Percentiles rank a stretch among this genome's conserved stretches.
phyloP scores from a whole-genome alignment of 2,113 vertebrate genomes.

The Numenius arquata region DNA sequence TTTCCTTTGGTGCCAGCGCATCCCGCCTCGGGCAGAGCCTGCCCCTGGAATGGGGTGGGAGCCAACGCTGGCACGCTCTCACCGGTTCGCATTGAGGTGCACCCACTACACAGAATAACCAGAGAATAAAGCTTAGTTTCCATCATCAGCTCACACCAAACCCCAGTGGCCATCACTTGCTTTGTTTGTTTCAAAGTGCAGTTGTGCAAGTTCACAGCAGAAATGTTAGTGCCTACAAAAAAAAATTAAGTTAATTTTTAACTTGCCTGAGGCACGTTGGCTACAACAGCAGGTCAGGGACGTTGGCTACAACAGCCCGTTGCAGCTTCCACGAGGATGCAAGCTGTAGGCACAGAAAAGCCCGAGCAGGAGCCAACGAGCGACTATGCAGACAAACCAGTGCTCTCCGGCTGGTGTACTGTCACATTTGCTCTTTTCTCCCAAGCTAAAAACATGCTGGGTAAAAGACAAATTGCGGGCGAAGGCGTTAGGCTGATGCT shows the following conservation, averaged over 20 bases:
- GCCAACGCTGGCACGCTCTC: no score
- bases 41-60: background rate
- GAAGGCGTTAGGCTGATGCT: background rate
- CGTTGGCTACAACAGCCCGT: background rate
- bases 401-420: fast-evolving
- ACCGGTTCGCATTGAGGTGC: background rate
- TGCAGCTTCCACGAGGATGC: background rate
- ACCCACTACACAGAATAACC: background rate
- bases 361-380: fast-evolving
- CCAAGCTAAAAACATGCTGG: fast-evolving
- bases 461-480: background rate
- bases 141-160: background rate
- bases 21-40: background rate
- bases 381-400: background rate
- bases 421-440: background rate
- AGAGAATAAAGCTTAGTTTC: background rate
- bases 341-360: background rate
- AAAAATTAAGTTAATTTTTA: background rate
- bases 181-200: background rate
- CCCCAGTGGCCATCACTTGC: fast-evolving
- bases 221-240: background rate
- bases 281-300: background rate
- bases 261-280: fast-evolving
- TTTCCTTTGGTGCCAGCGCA: fast-evolving
- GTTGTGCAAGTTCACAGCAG: background rate